Evolutionary conservation across 2,113 vertebrate species (phyloP), one percentile per base, ranked within the genome.

Genomic region (Heptranchias perlo): DNA sequence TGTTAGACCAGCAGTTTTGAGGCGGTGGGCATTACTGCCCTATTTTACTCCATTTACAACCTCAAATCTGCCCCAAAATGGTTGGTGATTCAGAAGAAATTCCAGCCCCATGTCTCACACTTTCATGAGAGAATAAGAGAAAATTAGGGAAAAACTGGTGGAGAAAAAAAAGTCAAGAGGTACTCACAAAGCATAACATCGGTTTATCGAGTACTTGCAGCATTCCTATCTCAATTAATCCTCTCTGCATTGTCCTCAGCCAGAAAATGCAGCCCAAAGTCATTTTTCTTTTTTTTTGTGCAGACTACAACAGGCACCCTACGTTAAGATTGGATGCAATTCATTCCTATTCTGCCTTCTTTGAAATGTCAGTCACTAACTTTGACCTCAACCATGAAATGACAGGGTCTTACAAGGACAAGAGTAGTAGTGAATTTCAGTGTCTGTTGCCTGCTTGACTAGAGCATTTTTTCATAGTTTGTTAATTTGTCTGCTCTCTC

Each of bases 361-460:
- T 39, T 93, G 89, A 93, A 93, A 93, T 62, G 58, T 93, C 89
- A 93, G 58, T 93, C 89, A 44, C 35, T 93, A 93, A 93, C 89
- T 62, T 93, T 93, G 89, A 93, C 89, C 89, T 93, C 89, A 62
- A 62, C 89, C 89, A 93, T 64, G 89, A 62, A 61, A 39, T 62
- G 89, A 92, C 89, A 62, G 76, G 44, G 89, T 62, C 35, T 47
- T 93, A 62, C 58, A 93, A 93, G n/a, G 58, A 39, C 89, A 93
- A 93, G 58, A 62, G 35, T 11, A n/a, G 61, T 39, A 93, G n/a
- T 23, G n/a, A 93, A 93, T 93, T 62, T 93, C 58, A 93, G 58
- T 39, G 58, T 39, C 35, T 62, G 54, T 62, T 93, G 89, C 89
- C 49, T 93, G 58, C n/a, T 93, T 62, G 58, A 62, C 61, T 93